Evolutionary conservation across 2,797 vertebrate genomes (phyloP).

Genomic region (Sebastes steindachneri): DNA sequence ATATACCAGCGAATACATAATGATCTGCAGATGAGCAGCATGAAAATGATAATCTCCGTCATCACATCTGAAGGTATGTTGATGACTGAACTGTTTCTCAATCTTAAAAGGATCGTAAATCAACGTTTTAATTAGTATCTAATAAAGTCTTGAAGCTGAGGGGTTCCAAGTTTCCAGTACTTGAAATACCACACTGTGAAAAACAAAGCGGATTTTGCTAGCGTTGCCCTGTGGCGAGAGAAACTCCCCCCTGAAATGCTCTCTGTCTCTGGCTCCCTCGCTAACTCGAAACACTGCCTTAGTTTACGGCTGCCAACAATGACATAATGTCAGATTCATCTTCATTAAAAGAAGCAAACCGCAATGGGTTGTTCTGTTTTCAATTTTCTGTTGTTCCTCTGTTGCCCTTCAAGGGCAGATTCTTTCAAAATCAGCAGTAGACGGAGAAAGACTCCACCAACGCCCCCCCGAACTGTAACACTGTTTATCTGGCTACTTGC

Average conservation of each 20-base stretch:
- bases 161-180: slow-evolving; percentile 37
- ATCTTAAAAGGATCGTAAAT: slow-evolving; percentile 46
- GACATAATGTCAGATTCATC: slow-evolving; percentile 64
- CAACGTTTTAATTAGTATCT: slow-evolving; percentile 38
- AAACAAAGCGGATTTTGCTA: slow-evolving; percentile 29
- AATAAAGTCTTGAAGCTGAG: slow-evolving; percentile 3
- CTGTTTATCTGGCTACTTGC: slow-evolving; percentile 22
- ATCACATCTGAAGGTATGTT: slow-evolving; percentile 24
- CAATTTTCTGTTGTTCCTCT: slow-evolving; percentile 33
- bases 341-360: slow-evolving; percentile 53
- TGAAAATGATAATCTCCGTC: slow-evolving; percentile 5
- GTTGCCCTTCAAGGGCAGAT: slow-evolving; percentile 35
- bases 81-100: slow-evolving; percentile 44
- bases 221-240: slow-evolving; percentile 42
- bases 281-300: slow-evolving; percentile 67
- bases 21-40: slow-evolving; percentile 44
- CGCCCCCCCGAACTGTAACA: slow-evolving; percentile 5
- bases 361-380: slow-evolving; percentile 54
- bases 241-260: slow-evolving; percentile 63
- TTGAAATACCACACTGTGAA: slow-evolving; percentile 18
- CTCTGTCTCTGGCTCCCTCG: slow-evolving; percentile 38
- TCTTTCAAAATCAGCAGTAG: slow-evolving; percentile 39
- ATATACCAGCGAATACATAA: slow-evolving; percentile 20
- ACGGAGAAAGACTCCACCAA: slow-evolving; percentile 3
- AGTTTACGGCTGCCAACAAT: slow-evolving; percentile 58